These are phyloP conservation scores for Terebella lapidaria DNA, from an alignment of 2,888 invertebrate species.

Conservation along the genomic window DNA sequence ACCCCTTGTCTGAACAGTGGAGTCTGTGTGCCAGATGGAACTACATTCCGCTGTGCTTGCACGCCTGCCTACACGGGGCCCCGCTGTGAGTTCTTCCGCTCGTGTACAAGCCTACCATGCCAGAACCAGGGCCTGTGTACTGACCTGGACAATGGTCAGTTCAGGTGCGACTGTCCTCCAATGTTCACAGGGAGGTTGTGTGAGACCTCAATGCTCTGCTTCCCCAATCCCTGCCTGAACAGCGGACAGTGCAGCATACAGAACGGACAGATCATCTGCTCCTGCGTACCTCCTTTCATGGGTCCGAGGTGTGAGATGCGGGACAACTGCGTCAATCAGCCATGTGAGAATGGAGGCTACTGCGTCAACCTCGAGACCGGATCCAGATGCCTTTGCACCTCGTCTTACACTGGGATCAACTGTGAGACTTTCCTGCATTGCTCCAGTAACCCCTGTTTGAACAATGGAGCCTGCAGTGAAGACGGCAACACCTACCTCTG, in stretches of 20 bases:
- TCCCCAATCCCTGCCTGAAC: conserved; percentile 11
- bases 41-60: conserved; percentile 16
- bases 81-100: conserved; percentile 18
- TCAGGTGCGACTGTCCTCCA: conserved; percentile 4
- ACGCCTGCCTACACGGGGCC: conserved; percentile 17
- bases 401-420: conserved; percentile 23
- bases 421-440: conserved; percentile 29
- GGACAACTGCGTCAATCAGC: conserved; percentile 27
- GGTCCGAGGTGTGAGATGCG: conserved; percentile 31
- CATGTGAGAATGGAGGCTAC: conserved; percentile 30
- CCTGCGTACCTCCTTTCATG: conserved; percentile 31
- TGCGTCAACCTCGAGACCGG: conserved; percentile 20
- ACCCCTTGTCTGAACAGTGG: conserved; percentile 16
- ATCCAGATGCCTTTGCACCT: conserved; percentile 22
- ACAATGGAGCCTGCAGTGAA: conserved; percentile 16
- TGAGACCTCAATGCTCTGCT: conserved; percentile 7
- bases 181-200: conserved; percentile 7
- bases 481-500: conserved; percentile 12
- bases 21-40: conserved; percentile 7
- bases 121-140: conserved; percentile 27
- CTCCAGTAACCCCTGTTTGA: conserved; percentile 15
- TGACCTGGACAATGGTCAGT: conserved; percentile 11
- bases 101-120: conserved; percentile 29
- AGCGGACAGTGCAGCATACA: conserved; percentile 33
- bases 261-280: conserved; percentile 25